Evolutionary conservation across 1,140 invertebrate species (phyloP), one percentile per base, ranked within the genome.

Genomic region (Bombus sibiricus): DNA sequence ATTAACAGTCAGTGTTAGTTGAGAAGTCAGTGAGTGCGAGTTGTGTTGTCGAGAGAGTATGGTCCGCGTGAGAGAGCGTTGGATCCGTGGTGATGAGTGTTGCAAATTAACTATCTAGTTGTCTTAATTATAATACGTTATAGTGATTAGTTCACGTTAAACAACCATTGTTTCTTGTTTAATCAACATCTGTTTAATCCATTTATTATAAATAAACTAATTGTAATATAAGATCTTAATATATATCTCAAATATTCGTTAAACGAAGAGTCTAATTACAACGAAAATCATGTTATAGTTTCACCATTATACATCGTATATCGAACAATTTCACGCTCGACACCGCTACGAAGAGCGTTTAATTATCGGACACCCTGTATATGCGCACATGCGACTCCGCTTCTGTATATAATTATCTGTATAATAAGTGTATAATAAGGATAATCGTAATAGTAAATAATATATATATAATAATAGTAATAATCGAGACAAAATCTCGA

Each of bases 361-460:
- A 78, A 66, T 62, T 41, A 2, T 77, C n/a, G 76, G 5, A 64
- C 72, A 47, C 81, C 76, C 83, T 57, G 66, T 84, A 72, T 79
- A 84, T 72, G 83, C 62, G 32, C 18, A 80, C 62, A 69, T 43
- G 43, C 43, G 18, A 12, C 37, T 13, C 13, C 47, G 32, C n/a
- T 25, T 59, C 32, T 76, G 76, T 84, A 84, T 84, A 84, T 72
- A 32, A 68, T 79, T 53, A 78, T 57, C 43, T 47, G 83, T 84
- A 84, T 72, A 84, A 84, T 84, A 68, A n/a, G 28, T 83, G 64
- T 83, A 78, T 83, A 83, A 83, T 71, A 69, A 83, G 39, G 64
- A 41, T 37, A 37, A 62, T 74, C 69, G 47, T 78, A 79, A 43
- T 78, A 78, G 39, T 59, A 84, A 79, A 79, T 37, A 62, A 85